Conservation (phyloP, 1,140 invertebrate genomes). For the Wiebesia pumilae region DNA sequence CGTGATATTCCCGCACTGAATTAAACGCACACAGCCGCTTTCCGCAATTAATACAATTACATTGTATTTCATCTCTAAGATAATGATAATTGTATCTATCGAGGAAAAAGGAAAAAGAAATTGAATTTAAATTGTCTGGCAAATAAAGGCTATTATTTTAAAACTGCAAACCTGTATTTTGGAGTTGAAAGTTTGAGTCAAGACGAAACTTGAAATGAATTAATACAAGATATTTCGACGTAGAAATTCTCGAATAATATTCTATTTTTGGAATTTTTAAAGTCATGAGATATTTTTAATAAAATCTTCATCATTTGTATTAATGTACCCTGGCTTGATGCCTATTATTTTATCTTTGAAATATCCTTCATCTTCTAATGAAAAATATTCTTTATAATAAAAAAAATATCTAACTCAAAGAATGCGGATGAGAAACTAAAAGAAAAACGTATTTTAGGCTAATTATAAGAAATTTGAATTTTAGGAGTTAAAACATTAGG, state of each 20-base stretch:
- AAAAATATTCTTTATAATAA: no score
- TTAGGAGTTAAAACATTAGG: no score
- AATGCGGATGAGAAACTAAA: no score
- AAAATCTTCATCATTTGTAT: no score
- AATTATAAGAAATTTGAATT: no score
- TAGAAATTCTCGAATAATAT: not conserved
- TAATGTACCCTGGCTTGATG: no score
- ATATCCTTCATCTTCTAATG: no score
- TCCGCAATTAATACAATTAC: not conserved
- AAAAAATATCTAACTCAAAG: no score
- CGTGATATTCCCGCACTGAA: not conserved
- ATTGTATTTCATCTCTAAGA: not conserved
- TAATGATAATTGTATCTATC: constrained; percentile 11
- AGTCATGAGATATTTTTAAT: no score
- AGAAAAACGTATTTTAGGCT: no score
- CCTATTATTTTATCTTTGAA: no score
- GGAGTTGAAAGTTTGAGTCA: not conserved
- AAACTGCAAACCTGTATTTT: not conserved
- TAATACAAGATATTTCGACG: not conserved
- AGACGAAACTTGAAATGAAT: not conserved
- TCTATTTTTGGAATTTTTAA: not conserved
- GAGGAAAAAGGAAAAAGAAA: not conserved
- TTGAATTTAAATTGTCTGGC: not conserved
- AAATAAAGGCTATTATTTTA: not conserved
- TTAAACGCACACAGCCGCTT: not conserved